Evolutionary conservation across 2,797 vertebrate genomes (phyloP).

Genomic region (Malacoraja senta): DNA sequence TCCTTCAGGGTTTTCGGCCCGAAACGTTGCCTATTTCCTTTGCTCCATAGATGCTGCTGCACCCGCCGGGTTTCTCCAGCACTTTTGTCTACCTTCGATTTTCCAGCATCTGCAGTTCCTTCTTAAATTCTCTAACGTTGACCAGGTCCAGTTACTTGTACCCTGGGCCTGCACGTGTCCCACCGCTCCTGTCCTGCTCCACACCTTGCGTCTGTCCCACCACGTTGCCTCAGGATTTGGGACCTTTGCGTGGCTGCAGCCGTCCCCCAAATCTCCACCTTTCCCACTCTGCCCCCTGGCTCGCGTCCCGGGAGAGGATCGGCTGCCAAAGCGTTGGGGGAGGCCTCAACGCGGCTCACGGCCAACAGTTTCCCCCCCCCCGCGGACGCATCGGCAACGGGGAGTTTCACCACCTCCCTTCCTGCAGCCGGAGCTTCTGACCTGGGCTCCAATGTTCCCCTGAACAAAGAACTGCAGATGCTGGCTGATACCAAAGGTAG

Average conservation of each 20-base stretch:
- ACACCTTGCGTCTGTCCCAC: too few species aligned
- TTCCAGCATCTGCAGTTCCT: too few species aligned
- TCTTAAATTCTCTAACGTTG: too few species aligned
- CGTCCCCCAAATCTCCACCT: neutral
- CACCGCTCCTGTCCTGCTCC: neutral
- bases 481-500: too few species aligned
- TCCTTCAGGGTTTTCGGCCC: too few species aligned
- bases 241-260: neutral
- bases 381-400: neutral
- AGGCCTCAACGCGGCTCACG: neutral
- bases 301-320: neutral
- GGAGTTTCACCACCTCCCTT: neutral
- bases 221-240: too few species aligned
- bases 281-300: neutral
- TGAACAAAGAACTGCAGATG: neutral
- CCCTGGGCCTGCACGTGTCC: too few species aligned
- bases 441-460: neutral
- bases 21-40: too few species aligned
- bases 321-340: neutral
- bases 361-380: neutral
- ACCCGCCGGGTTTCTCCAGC: too few species aligned
- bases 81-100: too few species aligned
- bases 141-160: neutral
- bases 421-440: neutral
- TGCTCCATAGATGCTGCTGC: too few species aligned